These are phyloP conservation scores for Stegodyphus dumicola DNA, from an alignment of 1,140 invertebrate species.

Conservation along the genomic window DNA sequence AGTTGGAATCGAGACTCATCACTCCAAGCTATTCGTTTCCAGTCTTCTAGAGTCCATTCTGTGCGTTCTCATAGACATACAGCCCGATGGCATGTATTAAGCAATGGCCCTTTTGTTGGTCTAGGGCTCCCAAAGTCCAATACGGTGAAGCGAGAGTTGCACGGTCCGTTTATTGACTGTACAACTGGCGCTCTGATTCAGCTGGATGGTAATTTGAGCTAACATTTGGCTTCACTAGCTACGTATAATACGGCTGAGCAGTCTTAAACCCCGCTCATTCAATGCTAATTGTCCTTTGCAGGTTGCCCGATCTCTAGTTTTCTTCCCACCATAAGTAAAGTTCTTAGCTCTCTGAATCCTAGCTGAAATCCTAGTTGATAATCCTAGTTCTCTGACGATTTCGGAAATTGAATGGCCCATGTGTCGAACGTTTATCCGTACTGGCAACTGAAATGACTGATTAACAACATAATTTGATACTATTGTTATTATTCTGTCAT, in stretches of 20 bases:
- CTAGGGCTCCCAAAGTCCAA: background rate
- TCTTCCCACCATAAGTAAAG: background rate
- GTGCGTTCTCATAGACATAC: background rate
- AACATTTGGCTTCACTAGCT: background rate
- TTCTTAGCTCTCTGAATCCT: too few relatives aligned
- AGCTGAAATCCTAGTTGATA: too few relatives aligned
- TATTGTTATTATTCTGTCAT: too few relatives aligned
- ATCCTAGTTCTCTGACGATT: background rate
- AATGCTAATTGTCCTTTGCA: background rate
- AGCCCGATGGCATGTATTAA: background rate
- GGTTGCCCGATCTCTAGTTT: background rate
- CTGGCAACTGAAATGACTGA: background rate
- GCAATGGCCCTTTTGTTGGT: background rate
- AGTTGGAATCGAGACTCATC: background rate
- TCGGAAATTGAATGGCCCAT: background rate
- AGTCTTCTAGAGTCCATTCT: background rate
- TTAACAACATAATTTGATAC: too few relatives aligned
- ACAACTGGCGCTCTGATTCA: background rate
- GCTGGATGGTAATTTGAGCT: background rate
- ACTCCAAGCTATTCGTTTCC: background rate
- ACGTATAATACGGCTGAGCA: background rate
- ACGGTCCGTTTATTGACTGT: background rate
- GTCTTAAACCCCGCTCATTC: background rate
- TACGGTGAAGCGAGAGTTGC: conserved; percentile 2
- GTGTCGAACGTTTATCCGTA: background rate